Evolutionary conservation across 2,797 vertebrate genomes (phyloP).

Genomic region (Catharus ustulatus): DNA sequence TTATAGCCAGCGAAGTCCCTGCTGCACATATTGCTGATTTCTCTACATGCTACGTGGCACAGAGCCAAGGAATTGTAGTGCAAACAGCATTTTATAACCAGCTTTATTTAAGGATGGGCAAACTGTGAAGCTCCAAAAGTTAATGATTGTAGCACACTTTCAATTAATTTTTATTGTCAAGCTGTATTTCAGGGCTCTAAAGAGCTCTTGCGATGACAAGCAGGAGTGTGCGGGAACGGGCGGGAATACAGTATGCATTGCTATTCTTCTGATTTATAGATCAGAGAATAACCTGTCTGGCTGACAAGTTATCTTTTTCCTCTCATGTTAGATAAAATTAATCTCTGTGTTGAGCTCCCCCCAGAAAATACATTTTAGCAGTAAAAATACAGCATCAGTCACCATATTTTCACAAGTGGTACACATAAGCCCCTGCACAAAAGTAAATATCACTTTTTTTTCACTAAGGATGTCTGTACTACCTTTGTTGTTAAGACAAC

Average conservation of each 20-base stretch:
- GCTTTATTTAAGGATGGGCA: conserved; percentile 56
- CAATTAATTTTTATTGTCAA: conserved; percentile 68
- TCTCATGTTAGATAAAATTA: not conserved
- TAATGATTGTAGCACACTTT: conserved; percentile 46
- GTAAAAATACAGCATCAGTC: not conserved
- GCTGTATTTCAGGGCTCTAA: conserved; percentile 56
- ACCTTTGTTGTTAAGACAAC: not conserved
- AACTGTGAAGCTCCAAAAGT: conserved; percentile 51
- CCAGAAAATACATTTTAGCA: conserved; percentile 6
- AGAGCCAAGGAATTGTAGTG: conserved; percentile 28
- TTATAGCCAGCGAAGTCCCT: not conserved
- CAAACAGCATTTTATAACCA: conserved; percentile 55
- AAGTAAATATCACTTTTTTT: not conserved
- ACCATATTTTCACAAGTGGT: not conserved
- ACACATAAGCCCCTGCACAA: not conserved
- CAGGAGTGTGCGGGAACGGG: conserved; percentile 31
- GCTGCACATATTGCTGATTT: conserved; percentile 45
- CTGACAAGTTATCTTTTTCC: not conserved
- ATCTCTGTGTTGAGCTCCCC: not conserved
- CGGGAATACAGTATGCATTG: not conserved
- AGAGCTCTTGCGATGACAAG: conserved; percentile 50
- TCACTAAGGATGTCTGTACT: not conserved
- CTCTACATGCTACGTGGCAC: not conserved
- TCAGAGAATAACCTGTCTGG: not conserved
- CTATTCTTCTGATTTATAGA: conserved; percentile 14